A percentile compares a stretch with the other conserved stretches of the same genome.
Evolutionary conservation across 2,113 vertebrate species (phyloP).

Genomic region (Spea bombifrons): DNA sequence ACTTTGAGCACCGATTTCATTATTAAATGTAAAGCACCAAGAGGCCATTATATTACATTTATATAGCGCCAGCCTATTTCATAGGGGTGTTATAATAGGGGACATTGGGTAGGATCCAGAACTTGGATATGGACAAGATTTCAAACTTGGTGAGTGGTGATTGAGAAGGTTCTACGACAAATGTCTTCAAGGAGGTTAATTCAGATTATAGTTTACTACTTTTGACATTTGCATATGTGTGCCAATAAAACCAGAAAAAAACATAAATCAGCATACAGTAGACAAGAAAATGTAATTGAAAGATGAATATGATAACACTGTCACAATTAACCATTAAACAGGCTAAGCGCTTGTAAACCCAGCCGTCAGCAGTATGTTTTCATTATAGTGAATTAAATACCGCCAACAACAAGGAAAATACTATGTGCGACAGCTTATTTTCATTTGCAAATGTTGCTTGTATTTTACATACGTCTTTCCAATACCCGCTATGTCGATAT

Average conservation of each 20-base stretch:
- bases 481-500: constrained; percentile 5
- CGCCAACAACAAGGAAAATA: constrained; percentile 2
- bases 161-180: too few relatives aligned
- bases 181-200: too few relatives aligned
- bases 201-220: background rate
- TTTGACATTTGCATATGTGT: background rate
- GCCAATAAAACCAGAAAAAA: constrained; percentile 40
- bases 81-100: too few relatives aligned
- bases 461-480: constrained; percentile 31
- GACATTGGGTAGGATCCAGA: too few relatives aligned
- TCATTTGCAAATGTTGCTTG: constrained; percentile 40
- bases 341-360: constrained; percentile 42
- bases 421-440: constrained; percentile 41
- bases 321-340: constrained; percentile 46
- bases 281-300: constrained; percentile 10
- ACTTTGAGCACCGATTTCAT: too few relatives aligned
- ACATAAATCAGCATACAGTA: constrained; percentile 31
- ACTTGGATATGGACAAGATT: too few relatives aligned
- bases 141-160: too few relatives aligned
- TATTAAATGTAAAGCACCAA: too few relatives aligned
- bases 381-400: constrained; percentile 42
- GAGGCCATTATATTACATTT: too few relatives aligned
- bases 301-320: constrained; percentile 40
- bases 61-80: too few relatives aligned
- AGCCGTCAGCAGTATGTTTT: constrained; percentile 27